Conservation (phyloP, 2,797 vertebrate species). For the Sphaeramia orbicularis region DNA sequence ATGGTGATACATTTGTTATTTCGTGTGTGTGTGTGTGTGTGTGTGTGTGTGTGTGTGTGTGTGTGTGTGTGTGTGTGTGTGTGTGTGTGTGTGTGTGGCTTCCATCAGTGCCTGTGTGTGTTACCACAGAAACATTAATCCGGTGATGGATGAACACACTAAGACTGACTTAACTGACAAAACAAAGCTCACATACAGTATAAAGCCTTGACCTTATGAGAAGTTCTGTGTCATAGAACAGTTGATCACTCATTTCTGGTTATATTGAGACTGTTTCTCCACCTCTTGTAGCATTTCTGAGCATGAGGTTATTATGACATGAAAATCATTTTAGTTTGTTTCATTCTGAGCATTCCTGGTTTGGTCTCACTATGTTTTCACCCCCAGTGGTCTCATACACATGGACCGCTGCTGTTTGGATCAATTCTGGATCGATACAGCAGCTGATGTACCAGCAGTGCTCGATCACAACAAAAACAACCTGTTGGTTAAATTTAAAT, state of each 20-base stretch:
- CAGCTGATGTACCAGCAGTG: conserved; percentile 61
- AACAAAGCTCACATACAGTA: conserved; percentile 11
- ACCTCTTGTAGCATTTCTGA: background rate
- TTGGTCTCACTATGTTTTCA: conserved; percentile 6
- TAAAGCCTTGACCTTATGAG: background rate
- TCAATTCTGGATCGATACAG: conserved; percentile 64
- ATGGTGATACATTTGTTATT: conserved; percentile 51
- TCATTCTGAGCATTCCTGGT: conserved; percentile 4
- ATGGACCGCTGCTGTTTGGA: conserved; percentile 41
- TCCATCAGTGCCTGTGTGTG: conserved; percentile 9
- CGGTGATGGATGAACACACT: conserved; percentile 24
- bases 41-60: conserved; percentile 8
- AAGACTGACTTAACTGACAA: conserved; percentile 30
- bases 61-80: conserved; percentile 20
- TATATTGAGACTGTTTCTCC: background rate
- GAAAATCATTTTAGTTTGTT: conserved; percentile 1
- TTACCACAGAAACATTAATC: conserved; percentile 18
- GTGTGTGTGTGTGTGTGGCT: conserved; percentile 1
- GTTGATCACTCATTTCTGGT: background rate
- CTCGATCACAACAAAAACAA: conserved; percentile 46
- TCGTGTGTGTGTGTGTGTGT: conserved; percentile 30
- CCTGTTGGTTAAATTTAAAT: conserved; percentile 48
- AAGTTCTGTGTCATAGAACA: background rate
- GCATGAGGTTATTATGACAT: background rate
- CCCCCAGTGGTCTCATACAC: conserved; percentile 1